A percentile compares a stretch with the other conserved stretches of the same genome.
phyloP scores from a whole-genome alignment of 53 echinoderm and acorn worm species.

The Actinopyga echinites region DNA sequence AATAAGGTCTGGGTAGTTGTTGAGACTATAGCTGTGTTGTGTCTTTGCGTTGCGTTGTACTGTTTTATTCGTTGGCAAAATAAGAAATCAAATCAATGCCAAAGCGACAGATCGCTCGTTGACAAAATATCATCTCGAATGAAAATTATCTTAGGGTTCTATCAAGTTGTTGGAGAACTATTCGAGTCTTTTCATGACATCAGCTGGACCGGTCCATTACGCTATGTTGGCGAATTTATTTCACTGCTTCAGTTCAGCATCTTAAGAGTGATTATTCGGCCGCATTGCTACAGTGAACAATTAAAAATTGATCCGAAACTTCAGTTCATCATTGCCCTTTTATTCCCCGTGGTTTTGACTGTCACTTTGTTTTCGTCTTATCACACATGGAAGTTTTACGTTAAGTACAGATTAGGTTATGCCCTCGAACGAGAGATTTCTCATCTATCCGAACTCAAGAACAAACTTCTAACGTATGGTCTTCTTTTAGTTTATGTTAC shows the following conservation, averaged over 20 bases:
- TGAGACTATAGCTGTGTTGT: too few relatives aligned
- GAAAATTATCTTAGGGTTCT: conserved; percentile 19
- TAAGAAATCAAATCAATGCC: neutral
- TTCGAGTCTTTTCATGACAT: neutral
- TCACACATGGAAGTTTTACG: neutral
- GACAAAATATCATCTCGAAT: conserved; percentile 18
- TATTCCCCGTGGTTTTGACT: neutral
- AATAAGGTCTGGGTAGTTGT: too few relatives aligned
- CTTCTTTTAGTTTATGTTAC: too few relatives aligned
- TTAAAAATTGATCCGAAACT: neutral
- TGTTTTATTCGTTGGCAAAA: neutral
- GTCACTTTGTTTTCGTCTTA: neutral
- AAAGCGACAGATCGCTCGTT: neutral
- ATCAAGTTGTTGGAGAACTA: conserved; percentile 15
- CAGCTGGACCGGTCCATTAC: neutral
- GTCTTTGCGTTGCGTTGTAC: neutral
- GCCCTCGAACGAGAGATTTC: too few relatives aligned
- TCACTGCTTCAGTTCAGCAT: neutral
- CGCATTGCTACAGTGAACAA: neutral
- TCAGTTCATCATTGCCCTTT: neutral
- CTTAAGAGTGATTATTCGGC: neutral
- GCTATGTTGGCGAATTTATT: neutral
- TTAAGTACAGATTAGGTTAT: too few relatives aligned
- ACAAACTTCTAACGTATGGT: too few relatives aligned
- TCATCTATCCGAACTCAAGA: too few relatives aligned